Evolutionary conservation across 2,888 invertebrate species (phyloP).

Genomic region (Pyrgus malvae): DNA sequence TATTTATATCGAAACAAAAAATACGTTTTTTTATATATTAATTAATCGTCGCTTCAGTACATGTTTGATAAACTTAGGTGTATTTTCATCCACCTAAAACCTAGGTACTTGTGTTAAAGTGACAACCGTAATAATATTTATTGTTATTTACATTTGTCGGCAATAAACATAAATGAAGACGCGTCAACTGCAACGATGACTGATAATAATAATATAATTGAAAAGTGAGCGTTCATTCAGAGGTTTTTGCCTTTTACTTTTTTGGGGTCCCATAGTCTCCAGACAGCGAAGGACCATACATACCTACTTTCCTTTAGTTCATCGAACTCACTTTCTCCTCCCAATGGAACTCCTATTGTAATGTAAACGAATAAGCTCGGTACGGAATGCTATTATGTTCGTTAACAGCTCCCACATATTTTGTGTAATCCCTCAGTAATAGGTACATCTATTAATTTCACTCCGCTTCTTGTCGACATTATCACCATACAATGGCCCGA

Average conservation of each 20-base stretch:
- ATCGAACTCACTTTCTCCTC: constrained; percentile 79
- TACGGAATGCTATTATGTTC: constrained; percentile 72
- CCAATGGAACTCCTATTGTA: constrained; percentile 57
- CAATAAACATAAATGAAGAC: no score
- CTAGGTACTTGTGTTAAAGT: no score
- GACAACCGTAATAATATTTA: no score
- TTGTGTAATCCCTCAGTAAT: constrained; percentile 28
- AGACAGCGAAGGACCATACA: constrained; percentile 30
- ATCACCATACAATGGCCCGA: neutral
- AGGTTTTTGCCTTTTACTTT: constrained; percentile 17
- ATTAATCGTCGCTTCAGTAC: no score
- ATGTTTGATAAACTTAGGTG: no score
- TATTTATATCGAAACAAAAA: no score
- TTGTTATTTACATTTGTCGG: no score
- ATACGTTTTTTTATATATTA: no score
- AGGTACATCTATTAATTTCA: neutral
- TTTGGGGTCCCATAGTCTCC: constrained; percentile 18
- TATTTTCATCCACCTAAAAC: no score
- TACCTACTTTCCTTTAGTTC: constrained; percentile 76
- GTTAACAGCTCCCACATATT: constrained; percentile 51
- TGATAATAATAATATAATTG: neutral
- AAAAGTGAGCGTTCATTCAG: constrained; percentile 15
- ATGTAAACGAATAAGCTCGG: constrained; percentile 53
- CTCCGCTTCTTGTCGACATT: neutral
- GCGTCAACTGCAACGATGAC: no score